Evolutionary conservation across 2,113 vertebrate species (phyloP).

Genomic region (Tretioscincus oriximinensis): DNA sequence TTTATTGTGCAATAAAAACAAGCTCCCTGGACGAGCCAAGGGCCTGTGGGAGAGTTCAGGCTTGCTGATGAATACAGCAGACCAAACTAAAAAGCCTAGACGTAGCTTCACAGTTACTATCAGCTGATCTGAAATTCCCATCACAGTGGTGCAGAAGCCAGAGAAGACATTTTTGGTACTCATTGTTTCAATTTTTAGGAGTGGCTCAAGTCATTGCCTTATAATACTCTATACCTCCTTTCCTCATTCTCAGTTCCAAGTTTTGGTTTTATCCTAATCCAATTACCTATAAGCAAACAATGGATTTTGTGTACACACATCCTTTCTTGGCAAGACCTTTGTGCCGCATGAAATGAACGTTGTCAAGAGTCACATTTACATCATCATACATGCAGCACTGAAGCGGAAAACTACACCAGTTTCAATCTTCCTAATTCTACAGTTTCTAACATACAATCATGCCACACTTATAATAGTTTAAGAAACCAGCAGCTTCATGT

Average conservation of each 20-base stretch:
- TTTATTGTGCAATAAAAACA: constrained; percentile 5
- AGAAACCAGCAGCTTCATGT: too few species aligned
- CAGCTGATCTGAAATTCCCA: neutral
- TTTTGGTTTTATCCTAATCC: neutral
- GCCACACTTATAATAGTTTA: too few species aligned
- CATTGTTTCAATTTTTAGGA: neutral
- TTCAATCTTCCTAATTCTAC: neutral
- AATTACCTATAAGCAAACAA: neutral
- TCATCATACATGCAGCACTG: too few species aligned
- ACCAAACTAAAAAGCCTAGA: neutral
- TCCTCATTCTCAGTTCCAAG: neutral
- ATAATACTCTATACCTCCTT: neutral
- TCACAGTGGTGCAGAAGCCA: neutral
- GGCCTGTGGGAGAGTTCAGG: constrained; percentile 10
- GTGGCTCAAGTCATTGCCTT: neutral
- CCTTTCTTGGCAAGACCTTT: neutral
- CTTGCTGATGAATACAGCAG: constrained; percentile 18
- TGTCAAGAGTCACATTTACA: neutral
- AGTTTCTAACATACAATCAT: neutral
- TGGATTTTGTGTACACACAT: neutral
- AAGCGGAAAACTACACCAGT: too few species aligned
- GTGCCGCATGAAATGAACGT: neutral
- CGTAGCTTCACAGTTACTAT: neutral
- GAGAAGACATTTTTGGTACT: neutral
- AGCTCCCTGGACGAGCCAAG: neutral